Evolutionary conservation across 2,113 vertebrate genomes (phyloP), one percentile per base, ranked within the genome.

Genomic region (Notothenia rossii): DNA sequence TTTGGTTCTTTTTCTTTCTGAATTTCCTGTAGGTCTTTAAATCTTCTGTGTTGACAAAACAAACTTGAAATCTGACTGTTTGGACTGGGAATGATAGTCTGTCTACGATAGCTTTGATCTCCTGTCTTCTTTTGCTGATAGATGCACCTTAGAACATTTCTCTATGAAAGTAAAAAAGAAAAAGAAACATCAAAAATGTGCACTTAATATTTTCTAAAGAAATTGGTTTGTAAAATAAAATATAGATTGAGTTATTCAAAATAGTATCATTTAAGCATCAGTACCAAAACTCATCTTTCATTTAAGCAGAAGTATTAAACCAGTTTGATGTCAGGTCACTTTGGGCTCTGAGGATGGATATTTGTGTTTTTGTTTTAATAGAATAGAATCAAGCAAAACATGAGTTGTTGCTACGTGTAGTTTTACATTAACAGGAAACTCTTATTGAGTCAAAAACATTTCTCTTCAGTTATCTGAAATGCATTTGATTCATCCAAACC

Each of bases 1-100:
- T 40, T 40, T 40, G 5, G 7, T 7, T 40, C 36, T 40, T 72
- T 79, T 87, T 72, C 25, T 33, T 56, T 65, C 33, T 50, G 48
- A 33, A 53, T 60, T 53, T 54, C 33, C 33, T 65, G 58, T 11
- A 18, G 14, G 17, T 36, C 17, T 43, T 22, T 50, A 29, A 33
- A 20, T 72, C 48, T 8, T 29, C 18, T 48, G 9, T 51, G 22
- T n/a, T 59, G 18, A 40, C 59, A 54, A 49, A 9, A 56, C 29
- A 53, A 22, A 29, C 48, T 65, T 53, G 5, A 67, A 72, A 72
- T 73, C 13, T 54, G 36, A 17, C 12, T 22, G 10, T 74, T 46
- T 61, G 22, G 46, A 72, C n/a, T 10, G 13, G 17, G n/a, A 4
- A 25, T 49, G 25, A 18, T 7, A 10, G 7, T 56, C 4, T 72